These are phyloP conservation scores for Cabera pusaria DNA, from an alignment of 2,888 invertebrate genomes.

Conservation along the genomic window DNA sequence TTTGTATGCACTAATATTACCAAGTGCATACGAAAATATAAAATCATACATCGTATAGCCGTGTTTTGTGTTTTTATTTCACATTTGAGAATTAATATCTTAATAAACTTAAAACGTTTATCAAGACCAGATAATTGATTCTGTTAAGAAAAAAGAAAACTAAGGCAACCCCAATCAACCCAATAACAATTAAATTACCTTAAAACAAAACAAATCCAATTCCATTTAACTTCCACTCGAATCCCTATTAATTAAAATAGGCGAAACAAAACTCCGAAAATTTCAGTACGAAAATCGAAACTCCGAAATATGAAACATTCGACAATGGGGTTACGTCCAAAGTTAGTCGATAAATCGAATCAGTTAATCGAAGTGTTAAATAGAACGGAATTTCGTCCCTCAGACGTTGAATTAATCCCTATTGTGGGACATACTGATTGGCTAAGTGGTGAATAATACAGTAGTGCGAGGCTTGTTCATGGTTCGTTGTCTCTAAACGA, in stretches of 20 bases:
- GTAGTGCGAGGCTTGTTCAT: neutral
- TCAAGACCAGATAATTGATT: too few species aligned
- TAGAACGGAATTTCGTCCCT: slow-evolving; percentile 46
- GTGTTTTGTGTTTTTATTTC: too few species aligned
- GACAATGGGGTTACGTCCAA: slow-evolving; percentile 35
- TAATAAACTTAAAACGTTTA: too few species aligned
- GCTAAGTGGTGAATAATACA: slow-evolving; percentile 15
- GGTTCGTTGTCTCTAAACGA: slow-evolving; percentile 11
- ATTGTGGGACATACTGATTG: slow-evolving; percentile 29
- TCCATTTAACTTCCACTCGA: neutral
- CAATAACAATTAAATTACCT: neutral
- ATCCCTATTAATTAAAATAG: slow-evolving; percentile 15
- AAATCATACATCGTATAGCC: too few species aligned
- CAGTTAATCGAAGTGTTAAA: slow-evolving; percentile 58
- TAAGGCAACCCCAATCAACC: neutral
- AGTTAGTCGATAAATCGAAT: slow-evolving; percentile 55
- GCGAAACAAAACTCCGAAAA: slow-evolving; percentile 13
- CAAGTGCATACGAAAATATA: too few species aligned
- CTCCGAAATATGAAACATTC: slow-evolving; percentile 35
- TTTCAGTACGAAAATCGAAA: slow-evolving; percentile 16
- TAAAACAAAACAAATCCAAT: neutral
- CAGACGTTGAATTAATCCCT: slow-evolving; percentile 49
- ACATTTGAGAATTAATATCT: too few species aligned
- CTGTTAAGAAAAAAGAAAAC: neutral
- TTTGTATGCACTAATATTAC: too few species aligned